Evolutionary conservation across 2,888 invertebrate genomes (phyloP), one percentile per base, ranked within the genome.

Genomic region (Drosophila antonietae): DNA sequence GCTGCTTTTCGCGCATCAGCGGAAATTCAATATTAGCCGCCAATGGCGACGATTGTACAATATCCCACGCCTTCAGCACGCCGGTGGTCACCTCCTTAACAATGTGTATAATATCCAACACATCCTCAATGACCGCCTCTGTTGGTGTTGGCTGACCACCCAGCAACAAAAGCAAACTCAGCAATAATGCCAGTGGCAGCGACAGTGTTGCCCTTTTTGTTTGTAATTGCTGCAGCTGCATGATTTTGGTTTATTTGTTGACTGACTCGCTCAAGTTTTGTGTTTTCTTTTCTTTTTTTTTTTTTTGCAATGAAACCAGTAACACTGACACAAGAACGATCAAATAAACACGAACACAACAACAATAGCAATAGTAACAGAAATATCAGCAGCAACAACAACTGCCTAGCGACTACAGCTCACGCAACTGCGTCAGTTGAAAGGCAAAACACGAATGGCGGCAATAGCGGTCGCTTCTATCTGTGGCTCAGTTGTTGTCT

Each of bases 41-140:
- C 2, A 93, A 83, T 77, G 94, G 94, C 59, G 94, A 93, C 28
- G 94, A 94, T 59, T 95, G 95, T 35, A 95, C 93, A 15, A 95
- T 88, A 78, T 95, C 95, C 95, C 95, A 95, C 31, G 95, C 94
- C 81, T 94, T 94, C 2, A 95, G 91, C 37, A 95, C 93, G 56
- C 94, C 94, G 57, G 94, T 93, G 35, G 94, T 94, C 41, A 95
- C 94, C 84, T 95, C 95, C 84, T 95, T 95, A 43, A 91, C 87
- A n/a, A 93, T 87, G 83, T 94, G 93, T 23, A 95, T 88, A 15
- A 95, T 93, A 90, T 95, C 95, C 55, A 95, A 90, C 2, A 94
- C 94, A 81, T 95, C 95, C 72, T 94, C 95, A 33, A 95, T 90
- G 53, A 95, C 81, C 28, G 94, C 94, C 85, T 86, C 84, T 3